Conservation (phyloP, 2,113 vertebrate genomes). For the Tragelaphus scriptus region DNA sequence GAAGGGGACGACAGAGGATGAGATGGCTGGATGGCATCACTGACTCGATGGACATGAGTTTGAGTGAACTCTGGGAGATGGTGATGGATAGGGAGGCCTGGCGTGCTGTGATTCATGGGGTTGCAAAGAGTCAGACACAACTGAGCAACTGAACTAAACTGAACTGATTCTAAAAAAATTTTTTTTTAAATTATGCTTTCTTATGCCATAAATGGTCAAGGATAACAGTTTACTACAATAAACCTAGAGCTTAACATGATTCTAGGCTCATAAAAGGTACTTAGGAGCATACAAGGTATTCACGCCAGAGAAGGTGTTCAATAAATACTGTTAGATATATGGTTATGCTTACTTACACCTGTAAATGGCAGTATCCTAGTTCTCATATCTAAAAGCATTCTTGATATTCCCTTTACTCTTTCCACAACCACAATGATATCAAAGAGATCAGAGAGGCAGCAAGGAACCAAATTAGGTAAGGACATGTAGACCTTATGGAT, state of each 20-base stretch:
- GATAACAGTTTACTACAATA: not conserved
- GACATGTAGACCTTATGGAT: not conserved
- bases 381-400: not conserved
- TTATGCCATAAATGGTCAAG: not conserved
- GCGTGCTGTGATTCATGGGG: no score
- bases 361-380: not conserved
- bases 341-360: not conserved
- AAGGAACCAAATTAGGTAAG: not conserved
- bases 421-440: not conserved
- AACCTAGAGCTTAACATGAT: not conserved
- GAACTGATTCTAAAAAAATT: not conserved
- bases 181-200: not conserved
- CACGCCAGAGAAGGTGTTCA: not conserved
- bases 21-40: no score
- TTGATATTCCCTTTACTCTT: not conserved
- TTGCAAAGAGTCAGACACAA: no score
- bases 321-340: not conserved
- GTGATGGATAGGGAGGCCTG: no score
- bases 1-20: no score
- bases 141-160: no score
- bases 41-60: no score
- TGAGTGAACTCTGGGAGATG: no score
- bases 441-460: not conserved
- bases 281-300: not conserved
- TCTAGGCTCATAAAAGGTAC: not conserved